Base-by-base conservation (phyloP, 2,113 vertebrate genomes). In the Neogobius melanostomus region DNA sequence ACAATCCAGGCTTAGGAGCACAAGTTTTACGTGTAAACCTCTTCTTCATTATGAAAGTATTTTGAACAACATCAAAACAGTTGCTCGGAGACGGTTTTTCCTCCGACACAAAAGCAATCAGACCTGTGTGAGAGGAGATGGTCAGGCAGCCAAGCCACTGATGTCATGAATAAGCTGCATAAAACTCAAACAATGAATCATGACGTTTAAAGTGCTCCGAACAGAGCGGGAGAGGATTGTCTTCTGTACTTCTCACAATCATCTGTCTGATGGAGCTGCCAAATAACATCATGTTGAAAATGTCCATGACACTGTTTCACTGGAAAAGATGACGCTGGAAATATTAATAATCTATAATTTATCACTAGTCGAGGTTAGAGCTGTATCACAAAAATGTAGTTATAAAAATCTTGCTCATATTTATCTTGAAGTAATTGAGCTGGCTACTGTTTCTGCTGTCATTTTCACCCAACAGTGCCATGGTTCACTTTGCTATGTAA, bases 21-120 rank as follows among this genome's bases (percentile, higher is more conserved):
- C 43, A 61, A 46, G 42, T 44, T 54, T 53, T 6, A 60, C 10
- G 36, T 52, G 6, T 28, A 6, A 3, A 10, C 15, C 45, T 57
- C 60, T 14, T 36, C 28, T 54, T 66, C 17, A 5, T 54, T 43
- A 4, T 16, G 45, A 66, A 49, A 14, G 44, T 87, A 76, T 85
- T 88, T 86, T 86, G 79, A 68, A 83, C 70, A 88, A 86, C 82
- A 87, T 61, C 10, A 65, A 43, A 75, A 76, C 76, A 76, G 84
- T 85, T 88, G 82, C 84, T 66, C 51, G 45, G 87, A 82, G 61
- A 88, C 87, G 50, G 53, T 66, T 72, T 84, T 77, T 70, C 21
- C 75, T 65, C 71, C 45, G 21, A 69, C 64, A 62, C 65, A 80
- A 76, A 74, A 56, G 74, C 65, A 80, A 82, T 85, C 68, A 73